These are phyloP conservation scores for Morpho helenor DNA, from an alignment of 2,888 invertebrate genomes.

Conservation along the genomic window DNA sequence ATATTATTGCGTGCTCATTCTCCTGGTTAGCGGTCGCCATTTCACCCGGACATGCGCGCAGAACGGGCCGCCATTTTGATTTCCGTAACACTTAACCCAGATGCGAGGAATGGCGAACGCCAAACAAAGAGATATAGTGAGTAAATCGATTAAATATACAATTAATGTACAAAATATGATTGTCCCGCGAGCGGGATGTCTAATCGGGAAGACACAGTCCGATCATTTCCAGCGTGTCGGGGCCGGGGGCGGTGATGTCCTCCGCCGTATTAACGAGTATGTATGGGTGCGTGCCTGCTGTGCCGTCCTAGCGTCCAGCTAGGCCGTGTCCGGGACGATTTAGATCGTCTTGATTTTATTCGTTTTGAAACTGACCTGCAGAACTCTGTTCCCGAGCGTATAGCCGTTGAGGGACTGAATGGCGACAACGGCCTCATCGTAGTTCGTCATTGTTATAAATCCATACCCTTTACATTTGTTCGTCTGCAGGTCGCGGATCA, in stretches of 20 bases:
- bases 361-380: slow-evolving; percentile 96
- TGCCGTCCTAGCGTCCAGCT: slow-evolving; percentile 75
- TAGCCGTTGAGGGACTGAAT: slow-evolving; percentile 96
- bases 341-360: slow-evolving; percentile 87
- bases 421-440: slow-evolving; percentile 95
- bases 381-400: slow-evolving; percentile 92
- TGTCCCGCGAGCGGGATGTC: slow-evolving; percentile 37
- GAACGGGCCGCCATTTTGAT: slow-evolving; percentile 62
- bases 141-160: slow-evolving; percentile 56
- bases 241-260: slow-evolving; percentile 27
- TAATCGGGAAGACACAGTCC: slow-evolving; percentile 48
- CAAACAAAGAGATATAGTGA: slow-evolving; percentile 56
- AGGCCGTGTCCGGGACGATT: slow-evolving; percentile 65
- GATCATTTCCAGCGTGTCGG: slow-evolving; percentile 34
- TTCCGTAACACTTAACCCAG: slow-evolving; percentile 71
- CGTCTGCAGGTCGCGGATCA: slow-evolving; percentile 93
- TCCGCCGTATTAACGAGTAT: slow-evolving; percentile 38
- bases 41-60: slow-evolving; percentile 61
- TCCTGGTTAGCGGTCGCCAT: slow-evolving; percentile 51
- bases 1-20: slow-evolving; percentile 60
- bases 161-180: slow-evolving; percentile 49
- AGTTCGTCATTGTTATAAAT: slow-evolving; percentile 97
- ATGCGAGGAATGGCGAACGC: slow-evolving; percentile 46
- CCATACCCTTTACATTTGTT: slow-evolving; percentile 98
- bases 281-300: slow-evolving; percentile 76